Evolutionary conservation across 2,888 invertebrate genomes (phyloP).

Genomic region (Nesidiocoris tenuis): DNA sequence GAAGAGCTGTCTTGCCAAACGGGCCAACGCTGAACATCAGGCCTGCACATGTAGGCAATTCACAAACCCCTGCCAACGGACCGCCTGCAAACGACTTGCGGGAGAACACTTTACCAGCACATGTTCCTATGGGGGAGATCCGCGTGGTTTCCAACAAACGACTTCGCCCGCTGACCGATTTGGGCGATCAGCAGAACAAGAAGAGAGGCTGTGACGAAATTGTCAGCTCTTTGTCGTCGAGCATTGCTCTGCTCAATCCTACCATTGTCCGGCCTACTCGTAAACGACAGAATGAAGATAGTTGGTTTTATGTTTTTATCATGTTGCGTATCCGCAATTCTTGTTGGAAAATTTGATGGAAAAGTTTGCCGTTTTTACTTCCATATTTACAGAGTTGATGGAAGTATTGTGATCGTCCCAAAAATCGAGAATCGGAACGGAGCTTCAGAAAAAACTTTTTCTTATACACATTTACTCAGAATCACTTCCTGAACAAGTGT

Average conservation of each 20-base stretch:
- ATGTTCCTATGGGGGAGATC: background rate
- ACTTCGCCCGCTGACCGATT: constrained; percentile 7
- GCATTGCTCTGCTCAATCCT: constrained; percentile 13
- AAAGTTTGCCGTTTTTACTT: no score
- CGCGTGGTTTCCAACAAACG: constrained; percentile 3
- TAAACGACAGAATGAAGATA: background rate
- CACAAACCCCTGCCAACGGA: background rate
- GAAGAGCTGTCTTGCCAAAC: background rate
- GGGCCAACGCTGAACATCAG: background rate
- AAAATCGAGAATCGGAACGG: no score
- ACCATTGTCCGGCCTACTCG: background rate
- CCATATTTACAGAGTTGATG: no score
- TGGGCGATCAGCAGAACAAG: constrained; percentile 10
- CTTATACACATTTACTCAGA: no score
- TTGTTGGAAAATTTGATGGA: background rate
- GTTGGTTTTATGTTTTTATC: no score
- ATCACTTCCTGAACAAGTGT: no score
- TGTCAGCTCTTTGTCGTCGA: constrained; percentile 24
- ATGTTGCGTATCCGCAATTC: no score
- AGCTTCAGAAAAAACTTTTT: no score
- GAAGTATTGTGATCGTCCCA: no score
- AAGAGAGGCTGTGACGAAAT: constrained; percentile 23
- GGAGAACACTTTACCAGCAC: no score
- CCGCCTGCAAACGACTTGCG: background rate
- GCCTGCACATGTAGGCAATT: no score